Conservation (phyloP, 2,888 invertebrate genomes). For the Caradrina clavipalpis region DNA sequence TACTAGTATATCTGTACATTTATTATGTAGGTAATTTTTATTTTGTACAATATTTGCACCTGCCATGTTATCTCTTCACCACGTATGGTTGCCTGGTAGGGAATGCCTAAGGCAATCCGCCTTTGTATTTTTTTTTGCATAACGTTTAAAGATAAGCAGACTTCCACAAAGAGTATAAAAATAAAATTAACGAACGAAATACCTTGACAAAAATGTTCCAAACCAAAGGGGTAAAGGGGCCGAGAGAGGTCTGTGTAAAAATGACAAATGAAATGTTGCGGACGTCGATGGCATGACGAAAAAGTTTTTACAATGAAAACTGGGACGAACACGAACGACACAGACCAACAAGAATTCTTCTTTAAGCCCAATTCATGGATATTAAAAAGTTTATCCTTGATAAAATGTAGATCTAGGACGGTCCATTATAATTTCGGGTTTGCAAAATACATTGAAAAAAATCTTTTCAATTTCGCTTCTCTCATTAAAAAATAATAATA, state of each 20-base stretch:
- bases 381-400: constrained; percentile 24
- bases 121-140: no score
- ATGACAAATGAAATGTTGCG: constrained; percentile 49
- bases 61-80: no score
- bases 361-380: constrained; percentile 9
- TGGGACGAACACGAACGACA: constrained; percentile 27
- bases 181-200: constrained; percentile 32
- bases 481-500: no score
- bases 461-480: constrained; percentile 1
- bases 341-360: constrained; percentile 12
- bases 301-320: constrained; percentile 54
- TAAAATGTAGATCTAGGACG: constrained; percentile 1
- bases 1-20: no score
- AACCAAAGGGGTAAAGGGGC: constrained; percentile 21
- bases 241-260: constrained; percentile 29
- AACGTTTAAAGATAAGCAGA: neutral
- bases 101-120: no score
- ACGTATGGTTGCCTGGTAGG: no score
- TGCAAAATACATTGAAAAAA: neutral
- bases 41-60: no score
- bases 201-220: constrained; percentile 40
- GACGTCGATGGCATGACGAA: constrained; percentile 37
- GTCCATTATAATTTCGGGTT: constrained; percentile 13
- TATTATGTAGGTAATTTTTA: no score
- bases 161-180: constrained; percentile 18